Evolutionary conservation across 1,140 invertebrate genomes (phyloP).

Genomic region (Conus ventricosus): DNA sequence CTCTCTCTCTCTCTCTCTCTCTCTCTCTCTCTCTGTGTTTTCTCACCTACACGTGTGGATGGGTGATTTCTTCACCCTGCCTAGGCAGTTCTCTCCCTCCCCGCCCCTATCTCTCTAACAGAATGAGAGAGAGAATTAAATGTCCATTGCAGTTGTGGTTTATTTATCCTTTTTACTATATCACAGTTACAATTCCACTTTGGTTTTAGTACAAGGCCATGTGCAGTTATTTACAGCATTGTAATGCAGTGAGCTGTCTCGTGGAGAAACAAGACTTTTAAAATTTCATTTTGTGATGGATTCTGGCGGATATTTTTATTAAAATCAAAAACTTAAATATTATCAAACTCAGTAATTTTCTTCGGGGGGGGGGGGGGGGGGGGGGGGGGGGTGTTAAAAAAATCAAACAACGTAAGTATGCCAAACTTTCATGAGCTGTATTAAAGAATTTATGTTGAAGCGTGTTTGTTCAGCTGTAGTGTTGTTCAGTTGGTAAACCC

Average conservation of each 20-base stretch:
- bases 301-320: not conserved
- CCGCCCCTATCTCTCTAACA: not conserved
- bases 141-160: not conserved
- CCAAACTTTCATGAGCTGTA: too few relatives aligned
- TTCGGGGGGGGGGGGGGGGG: too few relatives aligned
- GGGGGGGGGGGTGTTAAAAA: too few relatives aligned
- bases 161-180: too few relatives aligned
- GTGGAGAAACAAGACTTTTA: not conserved
- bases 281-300: not conserved
- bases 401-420: too few relatives aligned
- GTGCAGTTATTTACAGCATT: not conserved
- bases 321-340: not conserved
- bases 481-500: too few relatives aligned
- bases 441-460: too few relatives aligned
- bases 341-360: too few relatives aligned
- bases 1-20: not conserved
- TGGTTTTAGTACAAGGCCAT: not conserved
- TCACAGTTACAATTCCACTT: not conserved
- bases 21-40: not conserved
- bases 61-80: not conserved
- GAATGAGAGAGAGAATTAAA: not conserved
- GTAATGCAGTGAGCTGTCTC: not conserved
- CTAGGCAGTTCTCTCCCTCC: not conserved
- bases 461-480: too few relatives aligned
- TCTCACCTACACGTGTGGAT: not conserved